A percentile compares a stretch with the other conserved stretches of the same genome.
Evolutionary conservation across 2,888 invertebrate genomes (phyloP).

Genomic region (Diloba caeruleocephala): DNA sequence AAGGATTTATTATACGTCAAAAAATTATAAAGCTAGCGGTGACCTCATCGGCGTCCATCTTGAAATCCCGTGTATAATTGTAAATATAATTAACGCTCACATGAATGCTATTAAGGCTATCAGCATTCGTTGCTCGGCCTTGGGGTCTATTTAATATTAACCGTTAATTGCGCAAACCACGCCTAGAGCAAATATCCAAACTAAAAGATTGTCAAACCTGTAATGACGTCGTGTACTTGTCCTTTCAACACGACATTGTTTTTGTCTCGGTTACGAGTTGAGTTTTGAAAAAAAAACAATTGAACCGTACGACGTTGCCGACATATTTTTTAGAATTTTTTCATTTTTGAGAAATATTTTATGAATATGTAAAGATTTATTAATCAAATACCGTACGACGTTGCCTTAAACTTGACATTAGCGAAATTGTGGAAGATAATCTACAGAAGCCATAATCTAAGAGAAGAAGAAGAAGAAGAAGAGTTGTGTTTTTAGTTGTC

Average conservation of each 20-base stretch:
- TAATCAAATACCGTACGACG: no score
- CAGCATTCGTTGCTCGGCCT: slow-evolving; percentile 51
- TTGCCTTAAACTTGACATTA: no score
- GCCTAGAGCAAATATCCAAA: slow-evolving; percentile 37
- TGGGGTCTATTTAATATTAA: slow-evolving; percentile 53
- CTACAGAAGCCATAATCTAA: no score
- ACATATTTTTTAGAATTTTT: no score
- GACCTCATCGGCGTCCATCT: slow-evolving; percentile 45
- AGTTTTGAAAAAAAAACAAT: no score
- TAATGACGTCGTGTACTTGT: slow-evolving; percentile 23
- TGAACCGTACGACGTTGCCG: no score
- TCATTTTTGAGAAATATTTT: no score
- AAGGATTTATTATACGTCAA: not conserved
- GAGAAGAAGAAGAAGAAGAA: no score
- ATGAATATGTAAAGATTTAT: no score
- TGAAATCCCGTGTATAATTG: slow-evolving; percentile 50
- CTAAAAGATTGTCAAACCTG: slow-evolving; percentile 33
- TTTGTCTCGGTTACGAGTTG: slow-evolving; percentile 14
- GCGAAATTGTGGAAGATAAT: no score
- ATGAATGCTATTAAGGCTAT: slow-evolving; percentile 51
- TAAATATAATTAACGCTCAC: slow-evolving; percentile 56
- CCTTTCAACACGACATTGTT: slow-evolving; percentile 24
- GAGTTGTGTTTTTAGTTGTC: no score
- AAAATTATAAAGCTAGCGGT: slow-evolving; percentile 26
- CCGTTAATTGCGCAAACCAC: slow-evolving; percentile 53